These are phyloP conservation scores for Akabosia matsudoensis DNA, from an alignment of 1,140 invertebrate genomes.

Conservation along the genomic window DNA sequence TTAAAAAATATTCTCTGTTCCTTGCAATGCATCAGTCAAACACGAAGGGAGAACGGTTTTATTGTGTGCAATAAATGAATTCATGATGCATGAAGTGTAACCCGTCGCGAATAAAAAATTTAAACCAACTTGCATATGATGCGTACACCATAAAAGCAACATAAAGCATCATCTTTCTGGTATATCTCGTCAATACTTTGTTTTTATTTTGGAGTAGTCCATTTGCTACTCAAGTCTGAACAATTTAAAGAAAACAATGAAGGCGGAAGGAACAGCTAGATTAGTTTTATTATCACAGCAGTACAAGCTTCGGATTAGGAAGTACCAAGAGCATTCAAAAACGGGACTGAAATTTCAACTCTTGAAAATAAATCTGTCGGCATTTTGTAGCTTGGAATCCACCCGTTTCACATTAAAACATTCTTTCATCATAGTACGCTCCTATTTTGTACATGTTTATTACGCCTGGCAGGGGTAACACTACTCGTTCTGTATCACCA, in stretches of 20 bases:
- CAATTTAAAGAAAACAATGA: too few species aligned
- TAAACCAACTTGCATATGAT: neutral
- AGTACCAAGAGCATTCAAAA: neutral
- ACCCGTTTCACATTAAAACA: conserved; percentile 14
- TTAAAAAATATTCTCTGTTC: too few species aligned
- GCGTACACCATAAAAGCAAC: neutral
- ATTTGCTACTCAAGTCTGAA: too few species aligned
- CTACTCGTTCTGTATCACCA: neutral
- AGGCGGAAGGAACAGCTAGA: neutral
- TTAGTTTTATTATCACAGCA: neutral
- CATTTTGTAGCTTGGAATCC: conserved; percentile 10
- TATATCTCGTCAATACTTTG: neutral
- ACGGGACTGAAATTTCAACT: conserved; percentile 14
- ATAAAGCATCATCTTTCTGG: neutral
- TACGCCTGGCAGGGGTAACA: conserved; percentile 7
- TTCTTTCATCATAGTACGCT: neutral
- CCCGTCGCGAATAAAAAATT: neutral
- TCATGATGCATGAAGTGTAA: neutral
- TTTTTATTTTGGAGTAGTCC: too few species aligned
- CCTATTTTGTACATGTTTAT: conserved; percentile 5
- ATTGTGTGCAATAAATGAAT: neutral
- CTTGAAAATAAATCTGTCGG: neutral
- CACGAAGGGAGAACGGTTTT: neutral
- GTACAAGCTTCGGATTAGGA: neutral
- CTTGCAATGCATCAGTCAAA: neutral